Evolutionary conservation across 1,140 invertebrate species (phyloP), one percentile per base, ranked within the genome.

Genomic region (Steinernema feltiae): DNA sequence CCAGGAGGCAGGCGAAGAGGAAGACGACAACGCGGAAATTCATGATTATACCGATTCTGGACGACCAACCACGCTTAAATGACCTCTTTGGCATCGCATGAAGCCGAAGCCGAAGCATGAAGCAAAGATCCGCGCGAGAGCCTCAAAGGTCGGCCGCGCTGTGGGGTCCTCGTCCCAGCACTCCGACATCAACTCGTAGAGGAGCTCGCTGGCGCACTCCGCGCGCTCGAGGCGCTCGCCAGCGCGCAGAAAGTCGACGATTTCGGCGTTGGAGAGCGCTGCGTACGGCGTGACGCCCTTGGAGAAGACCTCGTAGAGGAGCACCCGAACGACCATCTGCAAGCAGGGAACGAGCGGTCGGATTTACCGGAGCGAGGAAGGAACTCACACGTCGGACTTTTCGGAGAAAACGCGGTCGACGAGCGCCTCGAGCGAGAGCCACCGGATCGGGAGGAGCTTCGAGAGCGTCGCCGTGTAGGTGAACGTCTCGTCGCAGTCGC

Each of bases 401-500:
- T 63, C 53, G 53, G 53, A 63, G 53, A 63, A 63, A 21, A 63
- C 24, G 12, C 53, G 12, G 53, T 63, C 53, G 53, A 63, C 53
- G 53, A 63, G 53, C 12, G 53, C 53, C 24, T 63, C 53, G 12
- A 63, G 24, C 12, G 53, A 63, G 24, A 63, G 53, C 53, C 53
- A 63, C 7, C 53, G 53, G 53, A 63, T 63, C 15, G 53, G 53
- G 24, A 63, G 53, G 3, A 7, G 53, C 24, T 63, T 63, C 7
- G 53, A 63, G 12, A 63, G 24, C 12, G 53, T 63, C 24, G 53
- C 53, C 24, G 53, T 27, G 53, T 63, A 63, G 15, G 53, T 63
- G 24, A 63, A 63, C 7, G 12, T 63, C 53, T 63, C 53, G 53
- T 63, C 53, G 53, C 53, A 63, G 53, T 63, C 53, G 53, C 53